These are phyloP conservation scores for Zaprionus ornatus DNA, from an alignment of 1,140 invertebrate species.

Conservation along the genomic window DNA sequence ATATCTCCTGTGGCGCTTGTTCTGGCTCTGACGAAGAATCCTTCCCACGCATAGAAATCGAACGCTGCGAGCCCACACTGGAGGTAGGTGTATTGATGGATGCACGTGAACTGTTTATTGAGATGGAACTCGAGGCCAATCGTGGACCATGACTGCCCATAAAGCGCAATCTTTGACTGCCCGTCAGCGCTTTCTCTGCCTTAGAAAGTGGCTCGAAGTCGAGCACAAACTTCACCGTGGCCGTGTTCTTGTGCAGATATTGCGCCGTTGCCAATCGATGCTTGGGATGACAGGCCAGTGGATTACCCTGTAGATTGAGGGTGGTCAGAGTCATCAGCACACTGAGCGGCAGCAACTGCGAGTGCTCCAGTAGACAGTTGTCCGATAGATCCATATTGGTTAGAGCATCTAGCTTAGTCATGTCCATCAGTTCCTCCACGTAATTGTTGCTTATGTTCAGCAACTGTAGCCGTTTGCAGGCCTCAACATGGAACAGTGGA, in stretches of 20 bases:
- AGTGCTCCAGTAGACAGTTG: slow-evolving; percentile 87
- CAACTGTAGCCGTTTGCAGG: slow-evolving; percentile 84
- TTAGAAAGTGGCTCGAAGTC: slow-evolving; percentile 85
- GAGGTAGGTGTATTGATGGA: slow-evolving; percentile 69
- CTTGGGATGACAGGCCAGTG: slow-evolving; percentile 86
- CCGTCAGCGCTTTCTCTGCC: slow-evolving; percentile 84
- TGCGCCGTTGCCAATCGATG: slow-evolving; percentile 85
- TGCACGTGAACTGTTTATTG: slow-evolving; percentile 55
- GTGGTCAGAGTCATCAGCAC: slow-evolving; percentile 85
- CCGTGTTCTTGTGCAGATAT: slow-evolving; percentile 86
- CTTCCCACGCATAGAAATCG: slow-evolving; percentile 47
- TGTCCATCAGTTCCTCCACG: slow-evolving; percentile 84
- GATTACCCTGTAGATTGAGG: slow-evolving; percentile 87
- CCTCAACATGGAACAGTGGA: slow-evolving; percentile 85
- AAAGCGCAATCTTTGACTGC: slow-evolving; percentile 71
- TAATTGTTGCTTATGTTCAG: slow-evolving; percentile 86
- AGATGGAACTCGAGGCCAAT: slow-evolving; percentile 39
- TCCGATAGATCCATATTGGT: slow-evolving; percentile 86
- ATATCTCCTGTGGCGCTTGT: slow-evolving; percentile 15
- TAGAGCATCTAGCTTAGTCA: slow-evolving; percentile 85
- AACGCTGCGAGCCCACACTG: slow-evolving; percentile 69
- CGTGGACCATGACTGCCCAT: slow-evolving; percentile 48
- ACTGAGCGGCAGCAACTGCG: slow-evolving; percentile 85
- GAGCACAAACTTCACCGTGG: slow-evolving; percentile 86
- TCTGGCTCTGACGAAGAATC: slow-evolving; percentile 50